Evolutionary conservation across 1,140 invertebrate genomes (phyloP), one percentile per base, ranked within the genome.

Genomic region (Ostrea edulis): DNA sequence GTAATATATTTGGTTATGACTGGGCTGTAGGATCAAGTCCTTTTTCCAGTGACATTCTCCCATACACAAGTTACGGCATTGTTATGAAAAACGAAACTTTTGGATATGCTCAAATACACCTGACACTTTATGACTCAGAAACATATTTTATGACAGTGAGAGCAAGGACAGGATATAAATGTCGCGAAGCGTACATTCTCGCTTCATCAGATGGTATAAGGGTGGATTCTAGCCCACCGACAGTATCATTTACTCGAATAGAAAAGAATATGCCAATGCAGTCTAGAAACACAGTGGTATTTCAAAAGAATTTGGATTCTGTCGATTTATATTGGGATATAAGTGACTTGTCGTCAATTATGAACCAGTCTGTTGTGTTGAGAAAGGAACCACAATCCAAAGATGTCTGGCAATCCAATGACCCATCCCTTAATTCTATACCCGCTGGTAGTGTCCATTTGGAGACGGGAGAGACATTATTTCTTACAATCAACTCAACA

Each of bases 11-110:
- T 14, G 84, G 89, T 14, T 92, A 90, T 85, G 89, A 92, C 85
- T 92, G 91, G 91, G 91, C 88, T 2, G 86, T 92, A 35, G 91
- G 91, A 20, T 88, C 88, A 5, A 54, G 87, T 12, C 90, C 91
- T 44, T 91, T 86, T 55, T 85, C 62, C 29, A 90, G 87, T 9
- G 89, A 92, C 68, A 25, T 92, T 0, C 51, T 90, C 22, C 88
- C 89, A 8, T 92, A 86, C 65, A 91, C 89, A 17, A 68, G 81
- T 3, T 90, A 89, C 87, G 91, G 91, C 7, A 82, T 92, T 55
- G 86, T 89, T 14, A 44, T 92, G 20, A 35, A 62, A 4, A 89
- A 89, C 62, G 82, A 82, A 17, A 88, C 86, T 5, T 25, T 82
- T 58, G 91, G 91, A 5, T 83, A 87, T 53, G 91, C 88, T 20